These are phyloP conservation scores for Oophaga pumilio DNA, from an alignment of 2,113 vertebrate species.

Conservation along the genomic window DNA sequence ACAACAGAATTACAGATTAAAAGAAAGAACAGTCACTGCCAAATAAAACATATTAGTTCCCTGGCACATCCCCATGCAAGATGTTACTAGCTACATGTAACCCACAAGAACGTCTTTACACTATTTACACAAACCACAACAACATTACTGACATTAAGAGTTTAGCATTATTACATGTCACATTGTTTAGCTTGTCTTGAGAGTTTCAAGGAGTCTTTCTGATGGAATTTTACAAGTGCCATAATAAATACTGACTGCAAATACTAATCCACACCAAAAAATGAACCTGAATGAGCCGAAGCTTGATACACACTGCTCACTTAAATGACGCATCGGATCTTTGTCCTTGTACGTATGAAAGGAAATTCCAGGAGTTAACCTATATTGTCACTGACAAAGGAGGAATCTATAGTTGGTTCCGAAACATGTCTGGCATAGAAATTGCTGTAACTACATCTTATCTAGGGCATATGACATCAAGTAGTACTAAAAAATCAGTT, in stretches of 20 bases:
- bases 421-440: too few relatives aligned
- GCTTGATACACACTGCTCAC: too few relatives aligned
- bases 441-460: too few relatives aligned
- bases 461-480: too few relatives aligned
- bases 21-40: background rate
- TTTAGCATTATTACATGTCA: background rate
- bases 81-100: background rate
- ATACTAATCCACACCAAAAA: background rate
- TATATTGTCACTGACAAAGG: too few relatives aligned
- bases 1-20: background rate
- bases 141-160: background rate
- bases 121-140: background rate
- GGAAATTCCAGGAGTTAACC: too few relatives aligned
- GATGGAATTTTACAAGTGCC: background rate
- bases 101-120: background rate
- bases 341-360: too few relatives aligned
- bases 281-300: background rate
- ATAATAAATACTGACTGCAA: background rate
- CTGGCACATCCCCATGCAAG: background rate
- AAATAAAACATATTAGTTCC: background rate
- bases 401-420: too few relatives aligned
- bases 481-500: too few relatives aligned
- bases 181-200: background rate
- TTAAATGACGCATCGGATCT: too few relatives aligned
- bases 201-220: background rate